Conservation (phyloP, 2,113 vertebrate genomes). For the Actenoides hombroni region DNA sequence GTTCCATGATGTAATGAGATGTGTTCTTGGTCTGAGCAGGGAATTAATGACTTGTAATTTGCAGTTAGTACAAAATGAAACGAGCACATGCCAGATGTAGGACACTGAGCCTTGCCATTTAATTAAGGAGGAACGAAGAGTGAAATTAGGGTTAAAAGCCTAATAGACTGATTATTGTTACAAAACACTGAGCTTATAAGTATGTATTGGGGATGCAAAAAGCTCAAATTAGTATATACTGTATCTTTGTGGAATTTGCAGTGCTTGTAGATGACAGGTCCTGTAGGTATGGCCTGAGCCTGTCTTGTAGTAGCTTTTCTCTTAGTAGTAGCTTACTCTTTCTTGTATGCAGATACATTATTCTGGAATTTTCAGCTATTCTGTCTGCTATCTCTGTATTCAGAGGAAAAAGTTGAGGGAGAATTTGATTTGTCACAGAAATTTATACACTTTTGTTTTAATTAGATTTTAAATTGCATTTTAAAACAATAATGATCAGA, state of each 20-base stretch:
- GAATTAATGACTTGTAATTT: slow-evolving; percentile 23
- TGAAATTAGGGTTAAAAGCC: slow-evolving; percentile 11
- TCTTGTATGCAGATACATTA: not conserved
- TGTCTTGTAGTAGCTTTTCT: not conserved
- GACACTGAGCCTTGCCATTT: not conserved
- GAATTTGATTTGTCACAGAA: not conserved
- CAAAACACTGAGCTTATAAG: not conserved
- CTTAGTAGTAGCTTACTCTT: not conserved
- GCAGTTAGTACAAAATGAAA: not conserved
- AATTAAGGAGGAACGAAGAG: slow-evolving; percentile 1
- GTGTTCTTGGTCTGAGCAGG: not conserved
- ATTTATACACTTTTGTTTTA: not conserved
- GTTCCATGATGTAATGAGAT: not conserved
- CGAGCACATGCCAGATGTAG: not conserved
- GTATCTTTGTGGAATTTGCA: not conserved
- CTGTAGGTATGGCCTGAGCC: not conserved
- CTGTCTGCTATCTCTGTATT: not conserved
- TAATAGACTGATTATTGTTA: not conserved
- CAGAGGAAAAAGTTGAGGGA: not conserved
- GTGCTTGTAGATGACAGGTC: not conserved
- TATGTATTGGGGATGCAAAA: not conserved
- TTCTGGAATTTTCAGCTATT: not conserved
- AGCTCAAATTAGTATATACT: not conserved
- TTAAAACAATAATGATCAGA: not conserved
- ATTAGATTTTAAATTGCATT: not conserved